A percentile compares a stretch with the other conserved stretches of the same genome.
These are phyloP conservation scores for Drosophila mojavensis DNA, from an alignment of 1,140 invertebrate genomes.

Conservation along the genomic window DNA sequence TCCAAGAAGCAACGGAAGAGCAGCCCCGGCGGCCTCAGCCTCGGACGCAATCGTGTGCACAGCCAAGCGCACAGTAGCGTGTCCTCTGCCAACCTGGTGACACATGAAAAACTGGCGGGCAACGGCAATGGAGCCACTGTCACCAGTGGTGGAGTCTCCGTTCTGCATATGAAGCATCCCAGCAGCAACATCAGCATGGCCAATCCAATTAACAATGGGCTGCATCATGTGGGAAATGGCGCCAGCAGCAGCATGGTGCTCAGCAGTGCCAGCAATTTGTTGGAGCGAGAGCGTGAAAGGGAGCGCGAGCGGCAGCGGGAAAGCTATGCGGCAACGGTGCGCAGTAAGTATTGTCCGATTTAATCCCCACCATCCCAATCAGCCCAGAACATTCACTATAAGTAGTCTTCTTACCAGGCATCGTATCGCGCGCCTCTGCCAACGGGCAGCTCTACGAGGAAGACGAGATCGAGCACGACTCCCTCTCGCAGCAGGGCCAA, in stretches of 20 bases:
- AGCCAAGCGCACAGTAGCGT: slow-evolving; percentile 81
- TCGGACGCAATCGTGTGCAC: slow-evolving; percentile 78
- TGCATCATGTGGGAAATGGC: slow-evolving; percentile 69
- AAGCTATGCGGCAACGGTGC: slow-evolving; percentile 82
- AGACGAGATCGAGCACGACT: slow-evolving; percentile 82
- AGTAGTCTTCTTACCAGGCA: slow-evolving; percentile 81
- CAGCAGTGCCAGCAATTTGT: slow-evolving; percentile 68
- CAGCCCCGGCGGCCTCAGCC: slow-evolving; percentile 54
- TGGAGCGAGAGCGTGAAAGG: slow-evolving; percentile 71
- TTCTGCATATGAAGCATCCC: slow-evolving; percentile 78
- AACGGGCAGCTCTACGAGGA: slow-evolving; percentile 83
- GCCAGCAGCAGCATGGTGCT: slow-evolving; percentile 85
- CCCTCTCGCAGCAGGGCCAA: slow-evolving; percentile 57
- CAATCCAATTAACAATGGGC: slow-evolving; percentile 79
- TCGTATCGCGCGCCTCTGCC: slow-evolving; percentile 81
- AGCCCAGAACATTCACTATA: slow-evolving; percentile 67
- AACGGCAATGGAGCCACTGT: slow-evolving; percentile 66
- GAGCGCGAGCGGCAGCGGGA: slow-evolving; percentile 77
- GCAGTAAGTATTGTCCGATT: slow-evolving; percentile 71
- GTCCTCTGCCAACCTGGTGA: slow-evolving; percentile 78
- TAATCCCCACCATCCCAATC: slow-evolving; percentile 20
- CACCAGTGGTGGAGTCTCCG: slow-evolving; percentile 72
- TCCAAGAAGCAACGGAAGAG: slow-evolving; percentile 73
- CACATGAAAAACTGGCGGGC: slow-evolving; percentile 76
- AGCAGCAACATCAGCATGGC: slow-evolving; percentile 73